Evolutionary conservation across 2,888 invertebrate genomes (phyloP), one percentile per base, ranked within the genome.

Genomic region (Thalpophila matura): DNA sequence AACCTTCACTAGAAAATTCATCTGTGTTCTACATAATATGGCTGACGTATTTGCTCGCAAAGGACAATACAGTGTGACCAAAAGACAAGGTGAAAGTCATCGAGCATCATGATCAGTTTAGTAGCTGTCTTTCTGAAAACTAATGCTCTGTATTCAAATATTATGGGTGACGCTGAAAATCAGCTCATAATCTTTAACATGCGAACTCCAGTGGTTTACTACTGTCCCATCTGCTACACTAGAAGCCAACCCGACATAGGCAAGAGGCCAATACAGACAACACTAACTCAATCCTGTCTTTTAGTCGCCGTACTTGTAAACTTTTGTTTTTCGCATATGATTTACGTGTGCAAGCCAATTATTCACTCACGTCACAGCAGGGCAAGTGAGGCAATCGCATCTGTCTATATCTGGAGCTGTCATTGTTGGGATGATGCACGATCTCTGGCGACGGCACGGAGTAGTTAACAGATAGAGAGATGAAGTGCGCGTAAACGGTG

Each of bases 361-460:
- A 82, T 80, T 80, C 80, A 72, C 50, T 37, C 62, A 50, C 64
- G 77, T 78, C 75, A 80, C 49, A 42, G 56, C 58, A 49, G 18
- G 42, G 64, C 64, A 76, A 79, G 71, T 69, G 74, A 71, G 62
- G 79, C 80, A 69, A 62, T 74, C 77, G 80, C 81, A 78, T 76
- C 66, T 58, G 66, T 83, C 85, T 90, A 89, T 88, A 89, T 86
- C 84, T 86, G 85, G 79, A 75, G 65, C 69, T 85, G 88, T 85
- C 85, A 86, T 87, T 87, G 86, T 86, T 83, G 68, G 80, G 56
- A 85, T 88, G 89, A 90, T 89, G 84, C 81, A 87, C 79, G 82
- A 74, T 74, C 70, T 64, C 49, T 56, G 37, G n/a, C 49, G 57
- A 40, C 49, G 53, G 31, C 35, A 20, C 9, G 51, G 66, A 51